These are phyloP conservation scores for Xiphorhynchus elegans DNA, from an alignment of 2,113 vertebrate genomes.

Conservation along the genomic window DNA sequence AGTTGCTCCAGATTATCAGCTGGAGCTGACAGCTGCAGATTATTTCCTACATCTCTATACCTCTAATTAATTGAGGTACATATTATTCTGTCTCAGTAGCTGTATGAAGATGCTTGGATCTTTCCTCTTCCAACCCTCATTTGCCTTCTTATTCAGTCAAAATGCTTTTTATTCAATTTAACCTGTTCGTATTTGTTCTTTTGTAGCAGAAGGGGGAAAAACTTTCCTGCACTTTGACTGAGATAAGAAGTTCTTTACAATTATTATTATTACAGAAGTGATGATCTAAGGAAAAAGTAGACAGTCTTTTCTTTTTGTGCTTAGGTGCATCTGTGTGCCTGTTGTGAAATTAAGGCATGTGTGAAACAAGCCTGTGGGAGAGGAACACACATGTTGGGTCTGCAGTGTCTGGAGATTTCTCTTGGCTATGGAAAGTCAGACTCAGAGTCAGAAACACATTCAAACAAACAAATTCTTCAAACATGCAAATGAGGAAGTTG, in stretches of 20 bases:
- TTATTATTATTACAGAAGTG: neutral
- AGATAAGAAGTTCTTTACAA: rapidly evolving
- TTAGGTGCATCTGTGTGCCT: neutral
- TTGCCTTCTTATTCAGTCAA: neutral
- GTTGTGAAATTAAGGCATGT: neutral
- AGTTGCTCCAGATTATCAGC: neutral
- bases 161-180: neutral
- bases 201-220: neutral
- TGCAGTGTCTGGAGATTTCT: neutral
- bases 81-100: neutral
- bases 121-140: neutral
- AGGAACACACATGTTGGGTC: rapidly evolving
- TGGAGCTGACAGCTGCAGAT: neutral
- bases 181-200: neutral
- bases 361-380: rapidly evolving
- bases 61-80: neutral
- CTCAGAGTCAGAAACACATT: neutral
- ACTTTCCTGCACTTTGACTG: neutral
- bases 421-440: neutral
- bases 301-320: neutral
- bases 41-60: neutral
- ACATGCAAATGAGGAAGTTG: neutral
- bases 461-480: neutral
- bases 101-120: neutral
- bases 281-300: neutral